Conservation (phyloP, 1,140 invertebrate genomes). For the Drosophila pseudoobscura region DNA sequence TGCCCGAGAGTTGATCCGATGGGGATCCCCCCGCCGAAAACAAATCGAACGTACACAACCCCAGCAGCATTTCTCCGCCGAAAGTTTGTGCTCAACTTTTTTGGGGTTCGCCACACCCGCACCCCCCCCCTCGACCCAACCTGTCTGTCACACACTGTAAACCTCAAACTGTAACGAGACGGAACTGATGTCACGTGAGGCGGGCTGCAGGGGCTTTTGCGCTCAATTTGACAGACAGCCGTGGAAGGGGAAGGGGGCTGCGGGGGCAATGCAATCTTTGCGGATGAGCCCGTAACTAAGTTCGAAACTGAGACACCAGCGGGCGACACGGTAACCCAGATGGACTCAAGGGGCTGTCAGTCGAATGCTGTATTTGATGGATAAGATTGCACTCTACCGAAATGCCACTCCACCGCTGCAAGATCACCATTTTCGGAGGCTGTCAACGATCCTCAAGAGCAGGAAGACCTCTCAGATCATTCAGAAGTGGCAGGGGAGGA, state of each 20-base stretch:
- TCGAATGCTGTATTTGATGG: constrained; percentile 17
- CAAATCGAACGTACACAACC: no score
- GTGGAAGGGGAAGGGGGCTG: background rate
- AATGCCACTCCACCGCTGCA: no score
- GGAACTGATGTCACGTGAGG: constrained; percentile 75
- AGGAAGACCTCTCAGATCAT: no score
- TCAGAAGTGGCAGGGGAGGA: no score
- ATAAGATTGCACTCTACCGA: constrained; percentile 6
- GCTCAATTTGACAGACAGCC: constrained; percentile 74
- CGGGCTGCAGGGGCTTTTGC: constrained; percentile 67
- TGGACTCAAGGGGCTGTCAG: constrained; percentile 17
- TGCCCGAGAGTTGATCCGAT: no score
- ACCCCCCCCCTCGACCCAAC: constrained; percentile 18
- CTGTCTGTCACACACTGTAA: constrained; percentile 71
- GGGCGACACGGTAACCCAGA: constrained; percentile 1
- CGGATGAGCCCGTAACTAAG: constrained; percentile 54
- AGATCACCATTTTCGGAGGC: no score
- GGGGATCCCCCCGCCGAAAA: no score
- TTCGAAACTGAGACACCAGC: constrained; percentile 50
- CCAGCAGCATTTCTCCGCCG: constrained; percentile 14
- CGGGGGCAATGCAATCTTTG: constrained; percentile 40
- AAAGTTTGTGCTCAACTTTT: constrained; percentile 48
- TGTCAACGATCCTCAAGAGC: no score
- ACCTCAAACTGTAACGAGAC: constrained; percentile 78
- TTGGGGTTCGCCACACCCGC: constrained; percentile 26